Evolutionary conservation across 2,113 vertebrate species (phyloP), one percentile per base, ranked within the genome.

Genomic region (Genyomyrus donnyi): DNA sequence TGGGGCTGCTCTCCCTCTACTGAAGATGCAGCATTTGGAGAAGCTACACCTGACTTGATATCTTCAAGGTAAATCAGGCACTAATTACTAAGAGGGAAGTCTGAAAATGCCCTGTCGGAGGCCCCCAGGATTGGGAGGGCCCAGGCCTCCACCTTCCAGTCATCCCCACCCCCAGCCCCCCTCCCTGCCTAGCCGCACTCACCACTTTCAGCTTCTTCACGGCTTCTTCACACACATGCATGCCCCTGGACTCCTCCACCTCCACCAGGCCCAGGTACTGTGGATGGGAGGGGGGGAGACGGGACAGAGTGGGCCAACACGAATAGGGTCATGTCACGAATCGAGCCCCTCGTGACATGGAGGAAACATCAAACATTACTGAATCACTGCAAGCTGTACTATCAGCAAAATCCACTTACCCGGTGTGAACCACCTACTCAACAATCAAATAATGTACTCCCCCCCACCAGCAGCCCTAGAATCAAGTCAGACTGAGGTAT

Each of bases 221-320:
- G 0, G 98, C 98, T 13, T 98, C 98, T 92, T 98, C 98, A 45
- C 98, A 98, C 5, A 98, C 97, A 0, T 98, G 98, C 98, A 98
- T 98, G 15, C 98, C 98, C 87, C 98, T 96, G 2, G 98, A 98
- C 94, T 98, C 98, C 39, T 98, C 97, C 91, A 98, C 98, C 92
- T 98, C 98, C 77, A 97, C 97, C 48, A 97, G 94, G 21, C 98
- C 98, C 92, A 98, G 94, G 93, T 98, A 98, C 98, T 98, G 93
- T 56, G 24, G 35, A 8, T 7, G 3, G 89, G 84, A 50, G 48
- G 1, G 62, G 77, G 49, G 39, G 46, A 84, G 19, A 85, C 66
- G 39, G 31, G 46, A 66, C 49, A 80, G 56, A 42, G 45, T 39
- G 58, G 66, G 70, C 39, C 85, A n/a, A 85, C 24, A 5, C 0